Conservation (phyloP, 2,797 vertebrate species). For the Stomatorhinus walkeri region DNA sequence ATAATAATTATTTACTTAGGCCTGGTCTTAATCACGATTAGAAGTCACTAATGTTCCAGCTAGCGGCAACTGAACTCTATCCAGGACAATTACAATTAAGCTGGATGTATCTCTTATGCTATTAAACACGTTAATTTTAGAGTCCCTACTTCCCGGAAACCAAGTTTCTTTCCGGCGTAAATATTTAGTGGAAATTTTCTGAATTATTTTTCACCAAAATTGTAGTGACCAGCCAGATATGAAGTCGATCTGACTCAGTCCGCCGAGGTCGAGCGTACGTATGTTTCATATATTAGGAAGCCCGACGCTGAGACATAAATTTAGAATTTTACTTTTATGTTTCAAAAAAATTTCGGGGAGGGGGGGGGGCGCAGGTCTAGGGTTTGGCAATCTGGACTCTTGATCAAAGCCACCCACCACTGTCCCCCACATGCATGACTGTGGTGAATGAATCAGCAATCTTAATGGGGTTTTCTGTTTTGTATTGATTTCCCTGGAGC, state of each 20-base stretch:
- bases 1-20: neutral
- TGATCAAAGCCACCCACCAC: neutral
- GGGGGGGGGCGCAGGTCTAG: neutral
- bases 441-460: neutral
- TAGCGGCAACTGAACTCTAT: neutral
- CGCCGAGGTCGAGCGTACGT: neutral
- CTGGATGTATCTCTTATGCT: neutral
- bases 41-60: neutral
- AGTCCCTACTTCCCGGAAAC: neutral
- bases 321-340: neutral
- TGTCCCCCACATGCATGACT: neutral
- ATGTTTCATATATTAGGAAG: conserved; percentile 2
- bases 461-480: neutral
- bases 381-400: neutral
- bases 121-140: neutral
- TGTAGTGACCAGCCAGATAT: neutral
- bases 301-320: neutral
- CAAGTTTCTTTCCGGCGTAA: neutral
- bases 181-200: neutral
- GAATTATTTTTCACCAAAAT: neutral
- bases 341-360: neutral
- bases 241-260: neutral
- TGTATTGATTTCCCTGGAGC: neutral
- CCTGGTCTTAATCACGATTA: neutral
- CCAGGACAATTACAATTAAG: neutral